These are phyloP conservation scores for Perognathus longimembris DNA, from an alignment of 2,113 vertebrate species.

Conservation along the genomic window DNA sequence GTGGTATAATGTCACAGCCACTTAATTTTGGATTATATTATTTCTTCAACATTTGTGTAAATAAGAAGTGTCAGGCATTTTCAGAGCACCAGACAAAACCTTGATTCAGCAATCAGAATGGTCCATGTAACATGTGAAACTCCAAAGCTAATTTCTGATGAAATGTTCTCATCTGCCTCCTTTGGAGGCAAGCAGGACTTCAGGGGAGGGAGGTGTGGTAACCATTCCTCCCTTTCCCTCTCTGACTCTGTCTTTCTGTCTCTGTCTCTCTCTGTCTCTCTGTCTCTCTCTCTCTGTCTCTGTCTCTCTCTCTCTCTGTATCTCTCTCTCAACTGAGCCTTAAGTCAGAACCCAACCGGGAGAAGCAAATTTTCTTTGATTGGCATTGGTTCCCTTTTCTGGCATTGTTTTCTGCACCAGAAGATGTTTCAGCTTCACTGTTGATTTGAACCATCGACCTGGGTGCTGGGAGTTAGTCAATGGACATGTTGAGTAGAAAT, in stretches of 20 bases:
- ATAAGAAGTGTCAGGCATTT: neutral
- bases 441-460: neutral
- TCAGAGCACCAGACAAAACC: neutral
- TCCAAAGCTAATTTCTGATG: neutral
- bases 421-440: neutral
- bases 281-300: no score
- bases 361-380: neutral
- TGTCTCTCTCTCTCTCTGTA: no score
- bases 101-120: slow-evolving; percentile 19
- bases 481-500: fast-evolving
- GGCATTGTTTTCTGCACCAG: fast-evolving
- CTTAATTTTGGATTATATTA: neutral
- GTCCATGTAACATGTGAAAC: neutral
- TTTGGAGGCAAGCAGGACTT: neutral
- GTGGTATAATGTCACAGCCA: neutral
- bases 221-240: neutral
- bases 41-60: neutral
- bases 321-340: neutral
- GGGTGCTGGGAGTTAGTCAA: neutral
- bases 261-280: no score
- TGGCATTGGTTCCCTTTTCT: no score
- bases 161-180: neutral
- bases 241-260: fast-evolving
- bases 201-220: neutral
- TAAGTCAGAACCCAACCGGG: no score